Evolutionary conservation across 2,797 vertebrate species (phyloP).

Genomic region (Muraenolepis orangiensis): DNA sequence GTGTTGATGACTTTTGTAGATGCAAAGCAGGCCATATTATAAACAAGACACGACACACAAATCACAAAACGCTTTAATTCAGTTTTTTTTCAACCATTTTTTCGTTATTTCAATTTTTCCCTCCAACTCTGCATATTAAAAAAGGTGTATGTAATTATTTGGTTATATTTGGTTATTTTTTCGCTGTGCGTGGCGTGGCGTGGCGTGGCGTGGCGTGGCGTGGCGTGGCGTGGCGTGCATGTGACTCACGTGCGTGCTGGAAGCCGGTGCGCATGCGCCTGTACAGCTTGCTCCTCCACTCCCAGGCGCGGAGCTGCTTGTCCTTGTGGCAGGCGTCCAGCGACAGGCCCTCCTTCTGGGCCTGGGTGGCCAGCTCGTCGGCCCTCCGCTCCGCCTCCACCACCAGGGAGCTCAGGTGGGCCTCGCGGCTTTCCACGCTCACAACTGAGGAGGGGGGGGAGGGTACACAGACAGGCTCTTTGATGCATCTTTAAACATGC

Average conservation of each 20-base stretch:
- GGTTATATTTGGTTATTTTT: too few relatives aligned
- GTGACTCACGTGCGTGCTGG: constrained; percentile 86
- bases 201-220: too few relatives aligned
- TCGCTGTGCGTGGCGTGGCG: too few relatives aligned
- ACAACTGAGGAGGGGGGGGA: constrained; percentile 69
- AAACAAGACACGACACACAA: not conserved
- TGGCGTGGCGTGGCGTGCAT: too few relatives aligned
- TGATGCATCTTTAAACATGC: not conserved
- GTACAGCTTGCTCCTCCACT: constrained; percentile 90
- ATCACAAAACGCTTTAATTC: too few relatives aligned
- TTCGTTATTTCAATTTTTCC: not conserved
- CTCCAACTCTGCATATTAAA: not conserved
- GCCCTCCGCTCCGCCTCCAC: constrained; percentile 86
- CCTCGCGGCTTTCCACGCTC: constrained; percentile 79
- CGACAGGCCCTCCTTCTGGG: constrained; percentile 76
- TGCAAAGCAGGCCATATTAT: not conserved
- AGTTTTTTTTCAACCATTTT: too few relatives aligned
- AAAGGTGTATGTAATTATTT: too few relatives aligned
- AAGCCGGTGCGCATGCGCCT: constrained; percentile 88
- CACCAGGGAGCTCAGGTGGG: constrained; percentile 80
- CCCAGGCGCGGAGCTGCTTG: constrained; percentile 86
- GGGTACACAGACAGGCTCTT: not conserved
- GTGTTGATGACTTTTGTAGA: not conserved
- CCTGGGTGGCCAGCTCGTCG: constrained; percentile 78
- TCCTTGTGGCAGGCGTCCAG: constrained; percentile 83